phyloP scores from a whole-genome alignment of 2,888 invertebrate genomes.

The Trisateles emortualis region DNA sequence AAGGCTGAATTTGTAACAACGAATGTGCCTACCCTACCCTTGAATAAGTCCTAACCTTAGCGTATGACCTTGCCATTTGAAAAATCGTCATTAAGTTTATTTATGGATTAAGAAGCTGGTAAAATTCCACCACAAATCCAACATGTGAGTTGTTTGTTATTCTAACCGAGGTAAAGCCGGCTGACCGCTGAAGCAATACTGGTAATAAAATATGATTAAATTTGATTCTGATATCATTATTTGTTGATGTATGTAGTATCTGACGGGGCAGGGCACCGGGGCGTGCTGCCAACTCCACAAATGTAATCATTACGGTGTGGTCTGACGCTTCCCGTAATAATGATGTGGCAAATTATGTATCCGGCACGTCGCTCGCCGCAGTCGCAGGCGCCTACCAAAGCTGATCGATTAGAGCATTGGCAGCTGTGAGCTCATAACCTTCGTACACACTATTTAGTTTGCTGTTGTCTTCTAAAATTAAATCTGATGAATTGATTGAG shows the following conservation, averaged over 20 bases:
- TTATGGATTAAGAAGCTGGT: no score
- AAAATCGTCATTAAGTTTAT: no score
- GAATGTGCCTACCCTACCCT: no score
- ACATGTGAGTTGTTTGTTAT: conserved; percentile 1
- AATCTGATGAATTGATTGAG: no score
- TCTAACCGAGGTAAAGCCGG: background rate
- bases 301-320: conserved; percentile 17
- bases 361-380: no score
- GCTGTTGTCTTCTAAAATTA: no score
- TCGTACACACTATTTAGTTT: no score
- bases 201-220: conserved; percentile 23
- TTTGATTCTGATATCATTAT: conserved; percentile 37
- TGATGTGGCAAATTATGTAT: conserved; percentile 7
- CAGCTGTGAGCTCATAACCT: background rate
- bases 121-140: background rate
- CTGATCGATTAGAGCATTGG: conserved; percentile 9
- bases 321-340: conserved; percentile 12
- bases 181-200: background rate
- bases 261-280: conserved; percentile 29
- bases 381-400: conserved; percentile 11
- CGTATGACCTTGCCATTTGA: no score
- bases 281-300: conserved; percentile 38
- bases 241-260: conserved; percentile 13
- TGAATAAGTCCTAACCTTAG: no score
- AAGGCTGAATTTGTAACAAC: background rate